Conservation (phyloP, 2,888 invertebrate species). For the Trichogramma dendrolimi region DNA sequence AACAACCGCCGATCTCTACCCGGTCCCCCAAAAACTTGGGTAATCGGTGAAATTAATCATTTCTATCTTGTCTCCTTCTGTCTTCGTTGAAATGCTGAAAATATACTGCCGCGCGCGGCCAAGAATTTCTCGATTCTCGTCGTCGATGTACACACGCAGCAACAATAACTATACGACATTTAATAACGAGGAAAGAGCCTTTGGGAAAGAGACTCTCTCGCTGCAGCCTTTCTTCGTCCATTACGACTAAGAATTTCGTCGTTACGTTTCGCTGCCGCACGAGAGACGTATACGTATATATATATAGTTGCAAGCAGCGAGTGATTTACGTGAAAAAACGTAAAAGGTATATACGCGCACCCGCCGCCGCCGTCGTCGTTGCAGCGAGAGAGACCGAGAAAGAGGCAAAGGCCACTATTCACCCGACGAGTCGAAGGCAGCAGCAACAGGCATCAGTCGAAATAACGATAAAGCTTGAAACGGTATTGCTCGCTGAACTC, state of each 20-base stretch:
- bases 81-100: too few relatives aligned
- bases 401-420: background rate
- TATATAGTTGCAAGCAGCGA: background rate
- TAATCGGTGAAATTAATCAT: too few relatives aligned
- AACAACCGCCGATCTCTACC: too few relatives aligned
- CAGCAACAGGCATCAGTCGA: background rate
- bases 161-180: too few relatives aligned
- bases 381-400: background rate
- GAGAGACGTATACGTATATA: background rate
- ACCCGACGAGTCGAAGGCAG: background rate
- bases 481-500: constrained; percentile 1
- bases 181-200: too few relatives aligned
- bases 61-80: too few relatives aligned
- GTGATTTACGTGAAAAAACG: constrained; percentile 25
- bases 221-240: constrained; percentile 1
- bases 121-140: too few relatives aligned
- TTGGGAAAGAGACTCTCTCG: too few relatives aligned
- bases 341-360: background rate
- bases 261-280: background rate
- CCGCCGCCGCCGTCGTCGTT: too few relatives aligned
- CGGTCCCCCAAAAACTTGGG: too few relatives aligned
- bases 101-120: too few relatives aligned
- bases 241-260: constrained; percentile 13
- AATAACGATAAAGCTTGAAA: background rate
- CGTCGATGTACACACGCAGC: too few relatives aligned